Evolutionary conservation across 2,113 vertebrate genomes (phyloP).

Genomic region (Hippotragus niger): DNA sequence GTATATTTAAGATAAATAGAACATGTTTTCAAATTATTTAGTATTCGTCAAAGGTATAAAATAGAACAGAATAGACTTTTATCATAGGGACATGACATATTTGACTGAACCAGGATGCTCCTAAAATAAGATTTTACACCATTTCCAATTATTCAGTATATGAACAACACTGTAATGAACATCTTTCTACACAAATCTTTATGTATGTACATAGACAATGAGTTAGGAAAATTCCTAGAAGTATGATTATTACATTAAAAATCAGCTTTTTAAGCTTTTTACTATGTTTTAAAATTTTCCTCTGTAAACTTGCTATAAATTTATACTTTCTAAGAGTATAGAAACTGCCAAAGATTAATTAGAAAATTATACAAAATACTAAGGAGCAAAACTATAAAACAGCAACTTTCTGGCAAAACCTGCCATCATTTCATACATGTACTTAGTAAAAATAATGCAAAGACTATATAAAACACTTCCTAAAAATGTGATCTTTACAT

Average conservation of each 20-base stretch:
- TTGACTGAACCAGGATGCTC: neutral
- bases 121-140: neutral
- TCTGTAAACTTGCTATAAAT: neutral
- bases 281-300: neutral
- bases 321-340: neutral
- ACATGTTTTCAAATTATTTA: neutral
- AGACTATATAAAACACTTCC: neutral
- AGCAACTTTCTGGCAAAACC: neutral
- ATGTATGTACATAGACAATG: neutral
- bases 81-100: neutral
- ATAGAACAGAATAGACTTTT: neutral
- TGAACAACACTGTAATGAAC: neutral
- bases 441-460: neutral
- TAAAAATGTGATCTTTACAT: neutral
- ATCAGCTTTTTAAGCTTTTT: neutral
- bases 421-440: neutral
- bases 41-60: neutral
- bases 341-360: neutral
- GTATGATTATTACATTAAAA: constrained; percentile 11
- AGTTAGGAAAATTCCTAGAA: neutral
- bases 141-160: neutral
- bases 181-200: neutral
- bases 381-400: neutral
- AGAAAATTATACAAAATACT: neutral
- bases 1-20: neutral